A percentile compares a stretch with the other conserved stretches of the same genome.
Conservation (phyloP, 2,888 invertebrate genomes). For the Athalia rosae region DNA sequence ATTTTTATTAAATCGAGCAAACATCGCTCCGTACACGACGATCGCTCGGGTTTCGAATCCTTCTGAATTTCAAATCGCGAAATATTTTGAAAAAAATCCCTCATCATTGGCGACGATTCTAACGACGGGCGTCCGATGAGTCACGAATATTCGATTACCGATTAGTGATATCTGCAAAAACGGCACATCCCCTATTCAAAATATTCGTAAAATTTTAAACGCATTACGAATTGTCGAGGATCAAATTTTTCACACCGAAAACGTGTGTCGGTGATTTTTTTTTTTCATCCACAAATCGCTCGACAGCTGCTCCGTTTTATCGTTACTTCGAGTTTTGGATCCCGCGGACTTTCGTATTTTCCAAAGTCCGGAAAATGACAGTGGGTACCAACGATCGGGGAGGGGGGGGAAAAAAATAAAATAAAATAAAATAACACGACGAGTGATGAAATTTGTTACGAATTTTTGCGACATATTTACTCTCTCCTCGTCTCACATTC, state of each 20-base stretch:
- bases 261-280: not conserved
- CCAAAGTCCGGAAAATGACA: not conserved
- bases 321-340: not conserved
- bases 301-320: constrained; percentile 2
- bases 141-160: too few relatives aligned
- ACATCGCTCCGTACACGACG: not conserved
- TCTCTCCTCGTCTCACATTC: not conserved
- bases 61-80: not conserved
- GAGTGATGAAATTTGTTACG: not conserved
- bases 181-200: too few relatives aligned
- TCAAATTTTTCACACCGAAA: not conserved
- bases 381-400: not conserved
- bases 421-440: not conserved
- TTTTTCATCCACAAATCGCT: constrained; percentile 23
- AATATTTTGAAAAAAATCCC: too few relatives aligned
- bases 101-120: too few relatives aligned
- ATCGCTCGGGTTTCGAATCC: not conserved
- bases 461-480: not conserved
- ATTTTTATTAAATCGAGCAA: constrained; percentile 18
- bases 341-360: not conserved
- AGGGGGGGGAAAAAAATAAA: not conserved
- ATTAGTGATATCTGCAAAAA: too few relatives aligned
- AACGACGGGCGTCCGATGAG: too few relatives aligned
- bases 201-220: too few relatives aligned
- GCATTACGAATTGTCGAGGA: too few relatives aligned